Base-by-base conservation (phyloP, 2,888 invertebrate species). In the Elysia crispata region DNA sequence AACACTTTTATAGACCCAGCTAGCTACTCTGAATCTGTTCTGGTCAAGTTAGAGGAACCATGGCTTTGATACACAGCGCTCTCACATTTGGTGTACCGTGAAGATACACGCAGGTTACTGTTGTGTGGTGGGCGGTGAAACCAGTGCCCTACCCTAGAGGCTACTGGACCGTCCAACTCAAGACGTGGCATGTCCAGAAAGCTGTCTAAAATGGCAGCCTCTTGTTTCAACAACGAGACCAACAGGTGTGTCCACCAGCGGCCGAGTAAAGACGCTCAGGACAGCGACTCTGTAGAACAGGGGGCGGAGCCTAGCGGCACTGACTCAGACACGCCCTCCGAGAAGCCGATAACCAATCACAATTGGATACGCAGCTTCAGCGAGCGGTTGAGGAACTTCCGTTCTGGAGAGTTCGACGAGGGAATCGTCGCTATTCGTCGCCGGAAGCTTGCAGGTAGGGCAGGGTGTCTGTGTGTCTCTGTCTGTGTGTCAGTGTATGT, bases 361-460 rank as follows among this genome's bases (percentile, higher is more conserved):
- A 85, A 83, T 73, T 90, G 90, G 90, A 85, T 86, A 28, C 86
- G 89, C 23, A 89, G 90, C 79, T 87, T 90, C 76, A 90, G 90
- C 82, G 89, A 90, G 74, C 83, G 86, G 49, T 84, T 90, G 41
- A 84, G 87, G 31, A 86, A 87, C 69, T 82, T 88, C 28, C 85
- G 86, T 31, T 80, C 85, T 18, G 86, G 88, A 20, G 82, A 86
- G 23, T 86, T 88, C 64, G 87, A 89, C 76, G 84, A 86, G 57
- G 83, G 86, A 70, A 85, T 89, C 67, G 82, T 85, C 23, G 81
- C 84, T 25, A 84, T 86, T 31, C 82, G 90, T 18, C 84, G 86
- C 41, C 85, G 85, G 54, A 87, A 86, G 75, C 86, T 90, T 11
- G 85, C 84, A 88, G 90, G 90, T 90, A 83, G 79, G 83, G 50